These are phyloP conservation scores for Hyperopisus bebe DNA, from an alignment of 2,113 vertebrate species.

Conservation along the genomic window DNA sequence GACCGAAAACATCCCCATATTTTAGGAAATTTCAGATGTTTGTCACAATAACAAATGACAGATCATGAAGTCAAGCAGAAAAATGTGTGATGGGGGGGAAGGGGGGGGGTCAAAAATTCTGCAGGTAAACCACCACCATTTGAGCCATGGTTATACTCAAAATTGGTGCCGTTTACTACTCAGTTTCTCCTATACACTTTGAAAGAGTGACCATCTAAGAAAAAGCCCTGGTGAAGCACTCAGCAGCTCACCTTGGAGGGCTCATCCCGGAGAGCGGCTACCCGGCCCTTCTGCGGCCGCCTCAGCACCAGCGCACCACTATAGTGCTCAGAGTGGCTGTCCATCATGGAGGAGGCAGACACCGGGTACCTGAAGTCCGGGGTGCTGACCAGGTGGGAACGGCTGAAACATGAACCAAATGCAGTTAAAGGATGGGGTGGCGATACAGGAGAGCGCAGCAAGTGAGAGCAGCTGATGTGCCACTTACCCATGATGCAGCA, in stretches of 20 bases:
- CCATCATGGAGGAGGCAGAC: constrained; percentile 68
- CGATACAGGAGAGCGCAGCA: not conserved
- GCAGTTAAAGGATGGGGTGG: not conserved
- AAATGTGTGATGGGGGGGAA: not conserved
- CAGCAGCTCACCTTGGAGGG: constrained; percentile 75
- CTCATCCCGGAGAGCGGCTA: constrained; percentile 83
- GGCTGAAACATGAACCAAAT: constrained; percentile 47
- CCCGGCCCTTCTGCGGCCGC: constrained; percentile 83
- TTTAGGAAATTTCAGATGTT: not conserved
- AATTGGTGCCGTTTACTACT: not conserved
- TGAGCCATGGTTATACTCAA: not conserved
- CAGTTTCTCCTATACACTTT: not conserved
- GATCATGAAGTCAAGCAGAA: not conserved
- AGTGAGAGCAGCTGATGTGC: constrained; percentile 24
- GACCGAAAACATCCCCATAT: not conserved
- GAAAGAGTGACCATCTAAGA: not conserved
- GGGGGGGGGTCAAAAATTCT: not conserved
- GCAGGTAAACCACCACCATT: not conserved
- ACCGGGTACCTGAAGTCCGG: constrained; percentile 86
- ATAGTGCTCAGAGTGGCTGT: constrained; percentile 72
- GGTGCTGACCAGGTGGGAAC: constrained; percentile 73
- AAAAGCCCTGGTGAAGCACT: not conserved
- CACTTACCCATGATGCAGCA: constrained; percentile 76
- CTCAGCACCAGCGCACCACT: constrained; percentile 75
- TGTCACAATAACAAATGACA: not conserved